Evolutionary conservation across 2,797 vertebrate species (phyloP), one percentile per base, ranked within the genome.

Genomic region (Pangasius krempfi): DNA sequence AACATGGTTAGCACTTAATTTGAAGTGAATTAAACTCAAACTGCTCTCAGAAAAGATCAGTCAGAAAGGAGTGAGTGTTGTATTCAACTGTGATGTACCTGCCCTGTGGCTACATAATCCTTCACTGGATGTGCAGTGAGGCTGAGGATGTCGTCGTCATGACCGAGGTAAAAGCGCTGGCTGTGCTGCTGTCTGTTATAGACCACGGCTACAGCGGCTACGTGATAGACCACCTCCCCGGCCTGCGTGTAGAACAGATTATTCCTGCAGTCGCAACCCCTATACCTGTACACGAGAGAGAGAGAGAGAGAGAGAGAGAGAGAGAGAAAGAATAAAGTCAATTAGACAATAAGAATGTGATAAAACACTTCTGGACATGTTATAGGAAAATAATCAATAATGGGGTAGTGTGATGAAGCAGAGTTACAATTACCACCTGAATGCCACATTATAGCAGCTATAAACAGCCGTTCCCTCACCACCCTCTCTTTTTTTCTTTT

Each of bases 171-270:
- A 47, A 99, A 96, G 72, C 97, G 95, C 93, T 99, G 98, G 0
- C 96, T 94, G 93, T 99, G 98, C 33, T 97, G 97, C 87, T 96
- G 95, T 20, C 98, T 96, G 90, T 96, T 97, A 92, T 99, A 99
- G 5, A 99, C 95, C 0, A 98, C 95, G 0, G 96, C 97, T 12
- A 97, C 97, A 0, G 98, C 98, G 0, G 98, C 98, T 25, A 99
- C 97, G 30, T 99, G 98, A 93, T 98, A 99, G 30, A 98, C 97
- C 54, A 99, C 97, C 92, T 98, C 98, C 8, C 98, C 98, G 0
- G 96, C 75, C 94, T 98, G 98, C 0, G 97, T 98, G 96, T 99
- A 99, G 94, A 98, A 98, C 88, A 99, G 96, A 91, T 99, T 99
- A 94, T 98, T 99, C 73, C 98, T 95, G 90, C 98, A 99, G 95